Base-by-base conservation (phyloP, 1,140 invertebrate species). In the Orius insidiosus region DNA sequence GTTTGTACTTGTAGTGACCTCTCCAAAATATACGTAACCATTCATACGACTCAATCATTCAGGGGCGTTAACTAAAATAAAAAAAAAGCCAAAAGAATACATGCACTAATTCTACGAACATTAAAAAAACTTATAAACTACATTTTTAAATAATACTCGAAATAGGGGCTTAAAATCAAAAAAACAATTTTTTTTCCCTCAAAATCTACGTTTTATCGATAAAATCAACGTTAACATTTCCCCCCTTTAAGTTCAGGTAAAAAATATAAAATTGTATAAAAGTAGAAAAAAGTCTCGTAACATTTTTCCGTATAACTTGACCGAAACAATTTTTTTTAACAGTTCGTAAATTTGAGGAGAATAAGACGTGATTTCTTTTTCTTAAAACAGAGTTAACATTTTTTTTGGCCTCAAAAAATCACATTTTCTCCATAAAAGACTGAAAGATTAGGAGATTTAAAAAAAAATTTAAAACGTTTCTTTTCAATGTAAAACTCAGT, bases 1-100 rank as follows among this genome's bases (percentile, higher is more conserved):
- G 46, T 48, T 48, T 48, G 46, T 48, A 48, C 46, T 48, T 48
- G 46, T 42, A 42, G 46, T 48, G 46, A 48, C 46, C 46, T 41
- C 24, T 40, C 33, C 39, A 48, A 38, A 35, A 16, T 34, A 41
- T 48, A 48, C 19, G 15, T 40, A 30, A 40, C 24, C 33, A 40
- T 37, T 39, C 40, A 38, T 32, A 48, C 46, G 5, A 7, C 16
- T 11, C 46, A 42, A 31, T 39, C 46, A 48, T 32, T 42, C 46
- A 34, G 46, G 46, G 45, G 46, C 38, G 14, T 48, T 42, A n/a
- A n/a, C n/a, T n/a, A 30, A 34, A 34, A 44, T 13, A 16, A 15
- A 4, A 13, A 34, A 36, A 43, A 43, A 18, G 24, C 13, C 8
- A 24, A 30, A 43, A 43, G 24, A 34, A n/a, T 45, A 34, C 38